Base-by-base conservation (phyloP, 2,797 vertebrate genomes). In the Esox lucius region DNA sequence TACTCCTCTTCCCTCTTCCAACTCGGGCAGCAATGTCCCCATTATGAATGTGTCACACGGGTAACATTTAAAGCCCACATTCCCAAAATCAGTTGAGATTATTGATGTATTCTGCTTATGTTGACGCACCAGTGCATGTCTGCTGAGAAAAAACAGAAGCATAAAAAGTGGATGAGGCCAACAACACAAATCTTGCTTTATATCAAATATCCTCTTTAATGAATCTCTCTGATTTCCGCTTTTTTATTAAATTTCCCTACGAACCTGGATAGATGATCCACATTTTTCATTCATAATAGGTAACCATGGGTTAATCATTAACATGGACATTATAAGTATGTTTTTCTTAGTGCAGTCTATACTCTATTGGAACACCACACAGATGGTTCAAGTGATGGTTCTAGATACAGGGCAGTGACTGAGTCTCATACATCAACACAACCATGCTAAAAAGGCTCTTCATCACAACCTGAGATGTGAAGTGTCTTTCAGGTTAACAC, bases 11-110 rank as follows among this genome's bases (percentile, higher is more conserved):
- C 6, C 69, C 68, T 16, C 28, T 17, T 61, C 3, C 70, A 42
- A 35, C n/a, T 56, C 53, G 4, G n/a, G 13, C 35, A 11, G 11
- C n/a, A 26, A 26, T 3, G 22, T 72, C 81, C 79, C 76, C 22
- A 68, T 87, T 86, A 89, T 82, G 75, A 87, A 87, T 87, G 86
- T 81, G 84, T 83, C 85, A 85, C 81, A 80, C 31, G n/a, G 42
- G 79, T 76, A 79, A 85, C 75, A 81, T 78, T 82, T 78, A 62
- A 62, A 83, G 61, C 28, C 67, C 15, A 68, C 28, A 7, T 56
- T 56, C n/a, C 53, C 22, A 7, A n/a, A 56, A 56, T 42, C n/a
- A 24, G 24, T 28, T 62, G 22, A 8, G 39, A 69, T 26, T 69
- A 48, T 17, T 49, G 46, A 48, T n/a, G 15, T 28, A 49, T 15